Evolutionary conservation across 2,888 invertebrate genomes (phyloP), one percentile per base, ranked within the genome.

Genomic region (Ectobius pallidus): DNA sequence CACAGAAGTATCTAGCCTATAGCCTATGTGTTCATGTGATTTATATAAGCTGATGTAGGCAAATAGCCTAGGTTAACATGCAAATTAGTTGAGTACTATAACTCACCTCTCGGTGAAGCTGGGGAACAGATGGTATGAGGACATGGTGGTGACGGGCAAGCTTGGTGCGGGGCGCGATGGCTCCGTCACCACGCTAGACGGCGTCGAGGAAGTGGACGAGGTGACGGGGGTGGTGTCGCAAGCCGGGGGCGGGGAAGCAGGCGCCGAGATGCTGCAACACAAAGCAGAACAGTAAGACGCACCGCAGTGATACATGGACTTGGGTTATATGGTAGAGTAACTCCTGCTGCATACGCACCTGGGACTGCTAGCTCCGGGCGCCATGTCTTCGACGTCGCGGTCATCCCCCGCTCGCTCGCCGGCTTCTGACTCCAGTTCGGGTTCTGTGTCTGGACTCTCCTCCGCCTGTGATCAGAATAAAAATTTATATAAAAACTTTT

Each of bases 31-130:
- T n/a, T n/a, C n/a, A n/a, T n/a, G n/a, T n/a, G n/a, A n/a, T n/a
- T n/a, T n/a, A n/a, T n/a, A n/a, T n/a, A n/a, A n/a, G n/a, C n/a
- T n/a, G n/a, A n/a, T n/a, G n/a, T n/a, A n/a, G n/a, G n/a, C n/a
- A n/a, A n/a, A n/a, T n/a, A n/a, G n/a, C n/a, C n/a, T n/a, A n/a
- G n/a, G n/a, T n/a, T n/a, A n/a, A n/a, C n/a, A n/a, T n/a, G n/a
- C n/a, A n/a, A n/a, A n/a, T n/a, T n/a, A n/a, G n/a, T n/a, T n/a
- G n/a, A n/a, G n/a, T n/a, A n/a, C n/a, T n/a, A n/a, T n/a, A n/a
- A 78, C 87, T 85, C 79, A 87, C 87, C 85, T 84, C 77, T 87
- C 87, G 73, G 83, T 84, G 77, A 88, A 88, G 78, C 79, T 83
- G 42, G 90, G 89, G 82, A 92, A 92, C 18, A 78, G 76, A 18